Percentiles rank a stretch among this genome's conserved stretches.
Conservation (phyloP, 2,113 vertebrate genomes). For the Petrocephalus microphthalmus region DNA sequence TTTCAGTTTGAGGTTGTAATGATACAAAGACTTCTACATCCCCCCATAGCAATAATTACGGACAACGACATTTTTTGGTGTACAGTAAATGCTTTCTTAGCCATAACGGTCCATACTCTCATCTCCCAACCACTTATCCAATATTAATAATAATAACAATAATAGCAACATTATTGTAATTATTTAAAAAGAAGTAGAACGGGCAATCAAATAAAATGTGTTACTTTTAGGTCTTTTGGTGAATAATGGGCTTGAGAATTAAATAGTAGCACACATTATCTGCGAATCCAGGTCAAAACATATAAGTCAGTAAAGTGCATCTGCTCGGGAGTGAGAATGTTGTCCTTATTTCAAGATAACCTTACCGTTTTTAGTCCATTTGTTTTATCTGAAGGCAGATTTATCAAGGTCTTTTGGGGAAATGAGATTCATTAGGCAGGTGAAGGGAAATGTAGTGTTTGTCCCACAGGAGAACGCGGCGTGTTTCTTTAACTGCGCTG, state of each 20-base stretch:
- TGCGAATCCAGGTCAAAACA: not conserved
- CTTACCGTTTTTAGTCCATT: constrained; percentile 1
- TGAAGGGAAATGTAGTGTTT: constrained; percentile 3
- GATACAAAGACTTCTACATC: not conserved
- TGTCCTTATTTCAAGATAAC: constrained; percentile 6
- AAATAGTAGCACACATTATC: not conserved
- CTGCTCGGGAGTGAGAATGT: not conserved
- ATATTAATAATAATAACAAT: too few relatives aligned
- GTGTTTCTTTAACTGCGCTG: constrained; percentile 9
- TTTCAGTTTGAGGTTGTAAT: not conserved
- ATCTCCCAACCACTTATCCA: not conserved
- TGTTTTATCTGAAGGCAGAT: constrained; percentile 12
- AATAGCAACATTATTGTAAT: too few relatives aligned
- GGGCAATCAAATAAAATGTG: not conserved
- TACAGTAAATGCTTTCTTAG: not conserved
- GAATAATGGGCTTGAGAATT: not conserved
- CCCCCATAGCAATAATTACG: not conserved
- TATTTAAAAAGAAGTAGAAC: too few relatives aligned
- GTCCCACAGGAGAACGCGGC: not conserved
- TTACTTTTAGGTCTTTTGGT: not conserved
- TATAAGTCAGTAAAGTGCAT: constrained; percentile 6
- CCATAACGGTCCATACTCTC: not conserved
- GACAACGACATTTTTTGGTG: not conserved
- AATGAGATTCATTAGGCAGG: constrained; percentile 10
- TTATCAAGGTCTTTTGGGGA: constrained; percentile 18